These are phyloP conservation scores for Gulo gulo DNA, from an alignment of 2,113 vertebrate species.

Conservation along the genomic window DNA sequence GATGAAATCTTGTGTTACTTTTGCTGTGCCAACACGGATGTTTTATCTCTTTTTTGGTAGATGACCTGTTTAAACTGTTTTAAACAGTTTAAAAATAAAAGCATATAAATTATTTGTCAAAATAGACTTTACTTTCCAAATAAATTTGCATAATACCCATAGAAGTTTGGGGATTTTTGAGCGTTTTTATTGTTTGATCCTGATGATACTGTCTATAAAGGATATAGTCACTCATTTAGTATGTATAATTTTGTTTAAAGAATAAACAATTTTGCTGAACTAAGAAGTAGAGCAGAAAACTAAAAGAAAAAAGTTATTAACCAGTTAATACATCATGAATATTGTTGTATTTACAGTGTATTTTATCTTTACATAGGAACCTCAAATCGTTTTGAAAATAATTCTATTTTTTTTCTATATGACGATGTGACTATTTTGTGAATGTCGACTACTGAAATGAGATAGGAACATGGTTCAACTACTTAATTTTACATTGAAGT, in stretches of 20 bases:
- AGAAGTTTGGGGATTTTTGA: not conserved
- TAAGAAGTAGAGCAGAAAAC: not conserved
- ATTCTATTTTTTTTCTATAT: not conserved
- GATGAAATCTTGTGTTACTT: constrained; percentile 18
- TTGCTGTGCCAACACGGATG: constrained; percentile 8
- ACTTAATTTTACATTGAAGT: not conserved
- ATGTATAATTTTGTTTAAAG: not conserved
- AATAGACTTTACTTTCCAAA: not conserved
- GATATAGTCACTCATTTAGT: not conserved
- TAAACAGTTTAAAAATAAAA: not conserved
- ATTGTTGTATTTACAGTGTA: not conserved
- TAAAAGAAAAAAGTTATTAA: not conserved
- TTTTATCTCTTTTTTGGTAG: not conserved
- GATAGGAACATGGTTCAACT: not conserved
- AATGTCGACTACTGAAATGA: not conserved
- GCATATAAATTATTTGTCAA: not conserved
- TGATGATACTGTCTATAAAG: not conserved
- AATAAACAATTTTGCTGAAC: not conserved
- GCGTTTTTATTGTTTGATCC: not conserved
- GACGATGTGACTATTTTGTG: not conserved
- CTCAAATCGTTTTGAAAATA: not conserved
- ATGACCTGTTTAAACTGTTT: not conserved
- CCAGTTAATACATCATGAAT: not conserved
- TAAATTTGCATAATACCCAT: not conserved
- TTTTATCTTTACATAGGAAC: not conserved